Conservation (phyloP, 2,797 vertebrate species). For the Salarias fasciatus region DNA sequence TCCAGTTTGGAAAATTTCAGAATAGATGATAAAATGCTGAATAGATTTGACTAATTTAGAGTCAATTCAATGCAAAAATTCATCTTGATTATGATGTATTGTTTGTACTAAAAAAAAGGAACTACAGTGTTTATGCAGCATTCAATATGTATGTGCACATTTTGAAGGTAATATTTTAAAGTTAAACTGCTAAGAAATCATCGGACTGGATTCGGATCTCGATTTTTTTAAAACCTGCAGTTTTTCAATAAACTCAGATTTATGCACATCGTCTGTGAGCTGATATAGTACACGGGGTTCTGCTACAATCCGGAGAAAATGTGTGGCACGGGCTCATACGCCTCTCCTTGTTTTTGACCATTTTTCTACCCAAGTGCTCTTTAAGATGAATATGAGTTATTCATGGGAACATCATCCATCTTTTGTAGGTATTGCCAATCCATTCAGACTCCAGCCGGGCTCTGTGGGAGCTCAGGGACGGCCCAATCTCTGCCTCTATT, state of each 20-base stretch:
- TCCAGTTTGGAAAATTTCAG: no score
- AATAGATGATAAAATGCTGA: no score
- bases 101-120: no score
- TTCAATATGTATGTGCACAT: no score
- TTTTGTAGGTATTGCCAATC: slow-evolving; percentile 56
- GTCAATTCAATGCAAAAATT: no score
- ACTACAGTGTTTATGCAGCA: no score
- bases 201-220: slow-evolving; percentile 20
- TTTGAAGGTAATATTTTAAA: no score
- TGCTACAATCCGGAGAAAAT: slow-evolving; percentile 21
- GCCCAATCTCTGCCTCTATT: slow-evolving; percentile 70
- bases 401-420: slow-evolving; percentile 67
- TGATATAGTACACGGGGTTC: slow-evolving; percentile 32
- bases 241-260: slow-evolving; percentile 44
- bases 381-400: slow-evolving; percentile 65
- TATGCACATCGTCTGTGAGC: slow-evolving; percentile 34
- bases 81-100: no score
- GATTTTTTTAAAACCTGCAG: slow-evolving; percentile 30
- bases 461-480: slow-evolving; percentile 44
- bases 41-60: no score
- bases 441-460: slow-evolving; percentile 53
- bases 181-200: no score
- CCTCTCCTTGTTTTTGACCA: slow-evolving; percentile 22
- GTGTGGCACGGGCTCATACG: slow-evolving; percentile 13
- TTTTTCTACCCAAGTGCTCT: slow-evolving; percentile 50